Evolutionary conservation across 2,888 invertebrate genomes (phyloP).

Genomic region (Gnatocerus cornutus): DNA sequence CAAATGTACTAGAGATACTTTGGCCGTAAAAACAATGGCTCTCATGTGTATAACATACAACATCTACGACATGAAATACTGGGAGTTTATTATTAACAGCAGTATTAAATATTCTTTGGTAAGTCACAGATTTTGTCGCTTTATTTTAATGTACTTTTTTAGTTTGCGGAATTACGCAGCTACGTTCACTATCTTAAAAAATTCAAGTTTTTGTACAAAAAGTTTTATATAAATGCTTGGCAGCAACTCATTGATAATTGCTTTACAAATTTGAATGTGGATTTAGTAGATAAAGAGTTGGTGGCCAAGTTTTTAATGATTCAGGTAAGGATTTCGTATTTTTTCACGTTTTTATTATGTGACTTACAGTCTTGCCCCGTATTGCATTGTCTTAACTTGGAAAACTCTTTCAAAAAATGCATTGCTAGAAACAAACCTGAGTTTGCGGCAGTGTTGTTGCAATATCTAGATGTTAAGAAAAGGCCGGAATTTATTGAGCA

Average conservation of each 20-base stretch:
- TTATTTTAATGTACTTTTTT: slow-evolving; percentile 42
- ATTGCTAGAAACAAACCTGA: slow-evolving; percentile 55
- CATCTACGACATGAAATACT: slow-evolving; percentile 60
- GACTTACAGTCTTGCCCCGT: slow-evolving; percentile 64
- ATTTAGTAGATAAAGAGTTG: slow-evolving; percentile 51
- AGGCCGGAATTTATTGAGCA: not conserved
- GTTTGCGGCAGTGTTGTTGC: slow-evolving; percentile 60
- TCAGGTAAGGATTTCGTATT: slow-evolving; percentile 63
- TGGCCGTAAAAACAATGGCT: slow-evolving; percentile 62
- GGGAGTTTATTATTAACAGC: slow-evolving; percentile 60
- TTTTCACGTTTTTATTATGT: no score
- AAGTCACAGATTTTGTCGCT: slow-evolving; percentile 37
- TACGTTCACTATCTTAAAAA: slow-evolving; percentile 61
- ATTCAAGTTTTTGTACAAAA: slow-evolving; percentile 55
- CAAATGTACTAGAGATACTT: slow-evolving; percentile 53
- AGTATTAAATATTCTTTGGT: slow-evolving; percentile 61
- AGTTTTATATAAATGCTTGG: slow-evolving; percentile 64
- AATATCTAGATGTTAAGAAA: slow-evolving; percentile 51
- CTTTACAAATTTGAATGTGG: slow-evolving; percentile 51
- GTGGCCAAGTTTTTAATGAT: slow-evolving; percentile 60
- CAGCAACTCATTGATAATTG: slow-evolving; percentile 60
- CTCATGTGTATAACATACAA: slow-evolving; percentile 61
- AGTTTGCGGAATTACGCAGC: slow-evolving; percentile 60
- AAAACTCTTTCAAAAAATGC: slow-evolving; percentile 58
- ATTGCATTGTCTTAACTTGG: slow-evolving; percentile 60